These are phyloP conservation scores for Hydractinia echinata DNA, from an alignment of 30 jellyfish, hydroid and myxozoan genomes.

Conservation along the genomic window DNA sequence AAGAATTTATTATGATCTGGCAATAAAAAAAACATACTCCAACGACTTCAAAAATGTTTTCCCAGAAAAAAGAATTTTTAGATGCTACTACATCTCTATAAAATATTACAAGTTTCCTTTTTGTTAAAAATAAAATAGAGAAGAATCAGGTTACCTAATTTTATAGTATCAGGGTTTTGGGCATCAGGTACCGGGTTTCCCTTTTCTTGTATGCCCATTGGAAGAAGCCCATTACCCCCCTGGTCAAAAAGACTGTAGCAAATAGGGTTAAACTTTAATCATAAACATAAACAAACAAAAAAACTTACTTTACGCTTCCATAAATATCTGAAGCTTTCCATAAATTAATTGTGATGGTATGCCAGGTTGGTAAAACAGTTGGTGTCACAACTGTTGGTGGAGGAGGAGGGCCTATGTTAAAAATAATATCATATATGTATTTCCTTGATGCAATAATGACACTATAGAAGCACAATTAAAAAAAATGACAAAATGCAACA, in stretches of 20 bases:
- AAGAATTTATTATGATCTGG: too few relatives aligned
- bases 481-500: neutral
- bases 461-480: neutral
- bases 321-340: constrained; percentile 26
- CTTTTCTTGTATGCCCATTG: too few relatives aligned
- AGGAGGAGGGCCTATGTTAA: constrained; percentile 40
- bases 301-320: constrained; percentile 38
- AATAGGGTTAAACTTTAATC: too few relatives aligned
- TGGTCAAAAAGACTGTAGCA: too few relatives aligned
- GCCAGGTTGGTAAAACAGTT: constrained; percentile 17
- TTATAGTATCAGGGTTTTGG: too few relatives aligned
- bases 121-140: too few relatives aligned
- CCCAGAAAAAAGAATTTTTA: neutral
- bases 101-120: too few relatives aligned
- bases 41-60: too few relatives aligned
- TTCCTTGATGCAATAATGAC: neutral
- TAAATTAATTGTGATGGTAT: constrained; percentile 34
- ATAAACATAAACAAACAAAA: neutral
- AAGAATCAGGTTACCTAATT: too few relatives aligned
- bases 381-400: constrained; percentile 52
- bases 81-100: neutral
- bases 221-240: too few relatives aligned
- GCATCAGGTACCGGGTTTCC: too few relatives aligned
- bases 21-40: too few relatives aligned
- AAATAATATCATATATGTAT: neutral